phyloP scores from a whole-genome alignment of 2,888 invertebrate genomes.

The Erynnis tages region DNA sequence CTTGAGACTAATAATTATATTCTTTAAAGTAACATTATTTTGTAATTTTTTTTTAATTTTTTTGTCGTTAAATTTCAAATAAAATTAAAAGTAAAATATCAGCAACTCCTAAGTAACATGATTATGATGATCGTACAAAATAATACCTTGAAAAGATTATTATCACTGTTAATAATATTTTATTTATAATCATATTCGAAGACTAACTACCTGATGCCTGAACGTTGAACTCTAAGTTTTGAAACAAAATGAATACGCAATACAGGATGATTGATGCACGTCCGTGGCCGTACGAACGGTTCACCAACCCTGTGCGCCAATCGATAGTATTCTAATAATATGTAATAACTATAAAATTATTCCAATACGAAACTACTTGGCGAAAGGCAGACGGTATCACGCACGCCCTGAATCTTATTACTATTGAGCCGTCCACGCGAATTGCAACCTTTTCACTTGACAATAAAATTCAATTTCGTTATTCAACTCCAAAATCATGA shows the following conservation, averaged over 20 bases:
- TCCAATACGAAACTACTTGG: constrained; percentile 75
- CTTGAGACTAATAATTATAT: no score
- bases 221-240: constrained; percentile 1
- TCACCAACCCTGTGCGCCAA: constrained; percentile 18
- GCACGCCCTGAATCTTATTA: constrained; percentile 69
- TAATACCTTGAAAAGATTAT: no score
- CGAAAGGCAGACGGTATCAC: constrained; percentile 75
- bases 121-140: no score
- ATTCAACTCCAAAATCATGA: constrained; percentile 2
- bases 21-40: no score
- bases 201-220: no score
- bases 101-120: no score
- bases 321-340: constrained; percentile 64
- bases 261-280: constrained; percentile 16
- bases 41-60: no score
- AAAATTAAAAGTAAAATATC: no score
- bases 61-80: no score
- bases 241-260: constrained; percentile 10
- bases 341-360: constrained; percentile 79
- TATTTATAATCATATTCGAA: no score
- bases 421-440: constrained; percentile 39
- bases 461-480: constrained; percentile 40
- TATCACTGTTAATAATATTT: no score
- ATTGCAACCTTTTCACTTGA: constrained; percentile 41
- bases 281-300: constrained; percentile 5